Evolutionary conservation across 2,113 vertebrate species (phyloP), one percentile per base, ranked within the genome.

Genomic region (Otis tarda): DNA sequence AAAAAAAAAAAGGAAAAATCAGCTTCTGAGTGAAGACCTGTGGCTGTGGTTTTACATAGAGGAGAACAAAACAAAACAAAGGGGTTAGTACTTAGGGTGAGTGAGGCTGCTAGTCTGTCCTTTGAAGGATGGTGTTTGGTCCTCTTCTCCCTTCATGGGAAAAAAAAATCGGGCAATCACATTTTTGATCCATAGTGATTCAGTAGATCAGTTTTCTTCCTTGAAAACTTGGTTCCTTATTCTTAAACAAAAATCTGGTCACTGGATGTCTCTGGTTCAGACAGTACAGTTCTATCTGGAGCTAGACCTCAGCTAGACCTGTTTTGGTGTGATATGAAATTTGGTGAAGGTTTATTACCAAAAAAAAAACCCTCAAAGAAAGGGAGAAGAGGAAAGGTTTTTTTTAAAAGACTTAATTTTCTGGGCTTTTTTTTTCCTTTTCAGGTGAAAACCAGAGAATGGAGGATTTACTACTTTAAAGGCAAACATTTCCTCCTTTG

Each of bases 121-220:
- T 95, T 64, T 61, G 35, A 21, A 87, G 27, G 20, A 25, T 65
- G 41, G 6, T 43, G 4, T 57, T 73, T 90, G 35, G 22, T 78
- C 31, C 23, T 71, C 14, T 69, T 37, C 27, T 45, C 13, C 28
- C 37, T 89, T 56, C 27, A 9, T 7, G 17, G 37, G 5, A 28
- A 57, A 60, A 28, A 57, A 60, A 45, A 79, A 6, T 2, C 30
- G 0, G 0, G 27, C 61, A 55, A 3, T 70, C 28, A 19, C 5
- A 1, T 39, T 86, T 85, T 80, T 83, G 52, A 59, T 85, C 45
- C 5, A 5, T 31, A 65, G 12, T 35, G 56, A 74, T 57, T 1
- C 1, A 81, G 47, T 57, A 47, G 50, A n/a, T 87, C 14, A 15
- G 11, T 80, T 63, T 89, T 74, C 52, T 84, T 76, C 22, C 55